These are phyloP conservation scores for Invenusta paracnida DNA, from an alignment of 2,888 invertebrate species.

Conservation along the genomic window DNA sequence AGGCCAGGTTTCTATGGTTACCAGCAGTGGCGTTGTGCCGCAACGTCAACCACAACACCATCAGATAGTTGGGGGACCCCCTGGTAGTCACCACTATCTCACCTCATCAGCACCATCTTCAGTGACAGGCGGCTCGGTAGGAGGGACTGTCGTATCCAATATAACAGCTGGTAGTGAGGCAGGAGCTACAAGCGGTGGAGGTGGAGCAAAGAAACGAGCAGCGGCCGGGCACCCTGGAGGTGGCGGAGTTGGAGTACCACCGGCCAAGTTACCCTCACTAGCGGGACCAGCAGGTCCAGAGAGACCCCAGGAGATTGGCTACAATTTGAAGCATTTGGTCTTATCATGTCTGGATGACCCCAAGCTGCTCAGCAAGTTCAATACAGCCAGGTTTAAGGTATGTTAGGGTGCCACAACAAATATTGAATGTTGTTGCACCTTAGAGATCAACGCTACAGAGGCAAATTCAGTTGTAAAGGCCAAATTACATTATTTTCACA, in stretches of 20 bases:
- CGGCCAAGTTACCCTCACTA: background rate
- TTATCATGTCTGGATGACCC: background rate
- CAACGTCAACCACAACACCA: no score
- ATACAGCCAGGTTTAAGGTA: background rate
- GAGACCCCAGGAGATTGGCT: background rate
- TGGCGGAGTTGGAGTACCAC: background rate
- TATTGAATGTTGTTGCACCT: no score
- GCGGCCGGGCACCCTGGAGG: background rate
- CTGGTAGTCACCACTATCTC: no score
- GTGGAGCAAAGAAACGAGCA: background rate
- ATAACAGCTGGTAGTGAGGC: no score
- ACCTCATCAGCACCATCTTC: background rate
- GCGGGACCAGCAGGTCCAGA: background rate
- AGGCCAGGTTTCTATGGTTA: background rate
- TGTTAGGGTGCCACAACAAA: background rate
- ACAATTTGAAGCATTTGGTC: background rate
- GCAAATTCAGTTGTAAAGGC: no score
- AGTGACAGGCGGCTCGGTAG: background rate
- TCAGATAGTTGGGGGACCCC: no score
- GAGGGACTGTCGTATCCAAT: no score
- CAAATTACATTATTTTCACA: no score
- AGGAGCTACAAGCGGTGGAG: background rate
- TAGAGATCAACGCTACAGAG: no score
- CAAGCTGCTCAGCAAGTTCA: background rate
- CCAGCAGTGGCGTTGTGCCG: background rate